Evolutionary conservation across 2,797 vertebrate genomes (phyloP), one percentile per base, ranked within the genome.

Genomic region (Sebastiscus albofasciatus): DNA sequence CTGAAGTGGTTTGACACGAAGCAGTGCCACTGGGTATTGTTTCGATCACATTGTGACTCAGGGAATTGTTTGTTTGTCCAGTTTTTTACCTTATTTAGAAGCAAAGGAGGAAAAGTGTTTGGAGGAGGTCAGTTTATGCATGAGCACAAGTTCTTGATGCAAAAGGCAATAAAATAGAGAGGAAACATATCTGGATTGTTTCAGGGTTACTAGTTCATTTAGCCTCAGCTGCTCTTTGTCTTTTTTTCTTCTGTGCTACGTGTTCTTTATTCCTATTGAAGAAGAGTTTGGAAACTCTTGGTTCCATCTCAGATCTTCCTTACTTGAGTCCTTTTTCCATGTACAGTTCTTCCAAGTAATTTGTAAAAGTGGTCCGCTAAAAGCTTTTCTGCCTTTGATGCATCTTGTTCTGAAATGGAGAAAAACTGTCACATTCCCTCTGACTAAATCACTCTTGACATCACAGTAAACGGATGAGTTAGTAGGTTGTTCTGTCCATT

Each of bases 351-450:
- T 87, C 77, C 80, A 75, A 78, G 80, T 87, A 8, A 88, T 90
- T 87, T 89, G 86, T 79, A 69, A 75, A 77, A 89, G 87, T 84
- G 62, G 58, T 79, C 76, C 33, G 36, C 85, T 87, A 79, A 90
- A 90, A 89, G 82, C 81, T 87, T 84, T 77, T 67, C 66, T 31
- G 61, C 66, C 66, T 89, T 88, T 87, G 69, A 92, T 84, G 83
- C 69, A 29, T 81, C 61, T 73, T 67, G 56, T 68, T 75, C 74
- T 84, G 69, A 89, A 84, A 89, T 71, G 58, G 67, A 71, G 67
- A 80, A 85, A 72, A 84, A 34, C 36, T 49, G 65, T 80, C 68
- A 69, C 70, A 49, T 80, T 77, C 72, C 36, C 64, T 55, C 55
- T 9, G 64, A 80, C 52, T 42, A 27, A 68, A 76, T 85, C 4